Evolutionary conservation across 2,888 invertebrate genomes (phyloP).

Genomic region (Trichacis sp.): DNA sequence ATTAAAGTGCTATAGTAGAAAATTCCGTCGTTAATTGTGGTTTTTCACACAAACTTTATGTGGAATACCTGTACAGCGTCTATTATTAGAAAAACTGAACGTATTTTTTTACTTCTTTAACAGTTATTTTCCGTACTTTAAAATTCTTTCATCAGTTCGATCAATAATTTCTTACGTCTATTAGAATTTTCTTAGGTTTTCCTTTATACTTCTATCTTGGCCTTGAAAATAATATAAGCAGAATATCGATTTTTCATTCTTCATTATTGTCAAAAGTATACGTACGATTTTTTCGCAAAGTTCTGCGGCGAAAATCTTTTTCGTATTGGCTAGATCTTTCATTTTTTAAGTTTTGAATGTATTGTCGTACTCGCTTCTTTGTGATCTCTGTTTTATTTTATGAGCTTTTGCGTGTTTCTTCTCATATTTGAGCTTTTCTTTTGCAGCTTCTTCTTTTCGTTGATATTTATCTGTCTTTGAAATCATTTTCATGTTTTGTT

Average conservation of each 20-base stretch:
- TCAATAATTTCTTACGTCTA: slow-evolving; percentile 41
- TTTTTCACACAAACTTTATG: neutral
- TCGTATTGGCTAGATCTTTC: slow-evolving; percentile 45
- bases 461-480: slow-evolving; percentile 43
- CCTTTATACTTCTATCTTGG: slow-evolving; percentile 37
- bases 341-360: slow-evolving; percentile 41
- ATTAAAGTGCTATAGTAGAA: slow-evolving; percentile 54
- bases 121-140: slow-evolving; percentile 58
- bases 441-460: slow-evolving; percentile 32
- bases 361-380: slow-evolving; percentile 55
- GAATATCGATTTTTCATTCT: too few species aligned
- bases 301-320: slow-evolving; percentile 48
- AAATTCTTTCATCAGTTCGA: slow-evolving; percentile 52
- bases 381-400: slow-evolving; percentile 59
- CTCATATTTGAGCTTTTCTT: slow-evolving; percentile 46
- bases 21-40: neutral
- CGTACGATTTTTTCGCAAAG: slow-evolving; percentile 55
- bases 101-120: slow-evolving; percentile 59
- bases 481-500: slow-evolving; percentile 37
- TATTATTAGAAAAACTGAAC: slow-evolving; percentile 61
- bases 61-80: slow-evolving; percentile 58
- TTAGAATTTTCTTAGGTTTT: slow-evolving; percentile 21
- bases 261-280: too few species aligned
- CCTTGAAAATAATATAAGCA: too few species aligned
- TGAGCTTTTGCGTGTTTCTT: slow-evolving; percentile 48